These are phyloP conservation scores for Lophius americanus DNA, from an alignment of 2,797 vertebrate genomes.

Conservation along the genomic window DNA sequence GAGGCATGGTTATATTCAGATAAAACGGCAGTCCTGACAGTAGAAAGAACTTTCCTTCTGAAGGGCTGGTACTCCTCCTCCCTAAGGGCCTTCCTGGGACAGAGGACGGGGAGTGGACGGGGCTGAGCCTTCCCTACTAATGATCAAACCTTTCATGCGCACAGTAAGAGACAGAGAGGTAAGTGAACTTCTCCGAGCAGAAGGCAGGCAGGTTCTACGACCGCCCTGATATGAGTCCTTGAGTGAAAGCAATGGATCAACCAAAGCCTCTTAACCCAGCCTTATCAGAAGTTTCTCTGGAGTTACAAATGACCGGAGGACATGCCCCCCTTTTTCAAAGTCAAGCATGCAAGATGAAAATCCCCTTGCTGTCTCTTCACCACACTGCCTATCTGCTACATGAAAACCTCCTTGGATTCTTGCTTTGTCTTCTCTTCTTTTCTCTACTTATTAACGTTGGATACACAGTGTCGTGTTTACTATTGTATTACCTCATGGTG, in stretches of 20 bases:
- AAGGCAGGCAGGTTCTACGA: not conserved
- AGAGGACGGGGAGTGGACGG: conserved; percentile 46
- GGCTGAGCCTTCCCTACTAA: conserved; percentile 24
- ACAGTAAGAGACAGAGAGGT: conserved; percentile 16
- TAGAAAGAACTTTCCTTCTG: conserved; percentile 49
- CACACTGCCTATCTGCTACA: not conserved
- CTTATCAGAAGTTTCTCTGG: conserved; percentile 24
- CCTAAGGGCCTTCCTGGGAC: conserved; percentile 25
- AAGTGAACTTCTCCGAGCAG: not conserved
- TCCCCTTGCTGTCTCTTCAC: not conserved
- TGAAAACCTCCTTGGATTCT: conserved; percentile 10
- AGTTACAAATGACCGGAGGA: conserved; percentile 27
- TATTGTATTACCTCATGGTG: conserved; percentile 5
- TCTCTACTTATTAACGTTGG: conserved; percentile 14
- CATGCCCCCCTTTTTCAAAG: conserved; percentile 41
- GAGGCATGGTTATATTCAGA: conserved; percentile 51
- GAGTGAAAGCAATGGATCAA: conserved; percentile 10
- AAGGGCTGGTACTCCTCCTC: conserved; percentile 60
- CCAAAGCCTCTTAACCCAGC: conserved; percentile 10
- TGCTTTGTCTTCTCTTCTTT: conserved; percentile 19
- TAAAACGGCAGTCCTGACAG: conserved; percentile 52
- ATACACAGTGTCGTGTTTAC: conserved; percentile 1
- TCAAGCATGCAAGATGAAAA: conserved; percentile 28
- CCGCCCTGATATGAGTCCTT: conserved; percentile 7
- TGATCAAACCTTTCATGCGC: conserved; percentile 47